A percentile compares a stretch with the other conserved stretches of the same genome.
These are phyloP conservation scores for Torymus texanus DNA, from an alignment of 2,888 invertebrate species.

Conservation along the genomic window DNA sequence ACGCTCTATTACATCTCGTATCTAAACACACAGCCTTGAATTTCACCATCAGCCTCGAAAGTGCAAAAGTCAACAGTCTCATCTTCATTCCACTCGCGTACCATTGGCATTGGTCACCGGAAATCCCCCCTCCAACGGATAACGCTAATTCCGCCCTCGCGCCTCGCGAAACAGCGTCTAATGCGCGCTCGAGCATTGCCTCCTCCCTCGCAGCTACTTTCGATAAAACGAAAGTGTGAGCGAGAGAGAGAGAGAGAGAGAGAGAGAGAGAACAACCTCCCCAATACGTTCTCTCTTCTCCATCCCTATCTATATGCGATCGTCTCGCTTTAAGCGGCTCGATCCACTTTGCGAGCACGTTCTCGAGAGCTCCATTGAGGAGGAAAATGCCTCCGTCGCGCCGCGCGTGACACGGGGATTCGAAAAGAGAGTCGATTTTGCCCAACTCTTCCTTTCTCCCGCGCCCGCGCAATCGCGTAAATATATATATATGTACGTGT, in stretches of 20 bases:
- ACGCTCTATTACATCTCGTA: too few relatives aligned
- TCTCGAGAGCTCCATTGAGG: constrained; percentile 21
- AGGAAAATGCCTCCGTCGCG: too few relatives aligned
- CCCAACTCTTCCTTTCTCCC: constrained; percentile 26
- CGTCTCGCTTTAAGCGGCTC: constrained; percentile 39
- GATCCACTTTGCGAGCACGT: constrained; percentile 48
- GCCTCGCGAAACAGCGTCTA: constrained; percentile 6
- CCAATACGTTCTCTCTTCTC: constrained; percentile 8
- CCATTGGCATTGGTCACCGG: too few relatives aligned
- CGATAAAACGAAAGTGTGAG: constrained; percentile 8
- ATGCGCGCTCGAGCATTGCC: constrained; percentile 19
- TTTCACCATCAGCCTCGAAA: too few relatives aligned
- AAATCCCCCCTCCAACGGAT: neutral
- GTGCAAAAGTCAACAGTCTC: too few relatives aligned
- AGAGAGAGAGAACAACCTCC: constrained; percentile 5
- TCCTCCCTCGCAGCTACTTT: neutral
- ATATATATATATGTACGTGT: neutral
- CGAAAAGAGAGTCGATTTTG: constrained; percentile 30
- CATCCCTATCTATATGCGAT: constrained; percentile 25
- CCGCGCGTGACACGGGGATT: too few relatives aligned
- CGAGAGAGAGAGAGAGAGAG: too few relatives aligned
- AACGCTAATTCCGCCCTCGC: neutral
- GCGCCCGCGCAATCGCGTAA: neutral
- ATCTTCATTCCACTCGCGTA: too few relatives aligned
- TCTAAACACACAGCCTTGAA: too few relatives aligned